Base-by-base conservation (phyloP, 2,888 invertebrate species). In the Drosophila prostipennis region DNA sequence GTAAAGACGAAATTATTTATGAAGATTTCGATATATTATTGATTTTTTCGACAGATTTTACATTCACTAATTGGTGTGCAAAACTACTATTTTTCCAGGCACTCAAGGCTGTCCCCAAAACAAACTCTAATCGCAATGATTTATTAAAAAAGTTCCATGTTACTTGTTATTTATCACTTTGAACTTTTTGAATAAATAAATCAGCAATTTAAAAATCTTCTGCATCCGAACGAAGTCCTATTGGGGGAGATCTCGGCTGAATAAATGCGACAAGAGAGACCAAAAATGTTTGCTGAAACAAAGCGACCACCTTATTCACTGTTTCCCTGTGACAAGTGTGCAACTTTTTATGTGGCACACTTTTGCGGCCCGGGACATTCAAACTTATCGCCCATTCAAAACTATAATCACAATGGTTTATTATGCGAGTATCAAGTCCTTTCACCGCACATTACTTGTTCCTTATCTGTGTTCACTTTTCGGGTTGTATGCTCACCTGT, bases 401-500 rank as follows among this genome's bases (percentile, higher is more conserved):
- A 43, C 64, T 32, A 43, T 37, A 43, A 65, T n/a, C 65, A 64
- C 64, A 52, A 51, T 45, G 19, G 26, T 53, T 45, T 53, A 53
- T 65, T 65, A 67, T 67, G 39, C 67, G 42, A 65, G 23, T 29
- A 36, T 40, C 51, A 59, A 39, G 60, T 45, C 34, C 59, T 29
- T 59, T 59, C 59, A 45, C 36, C 4, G 43, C 59, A 39, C 16
- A 29, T 54, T 29, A 57, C 39, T 57, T 57, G 32, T 32, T 32
- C 53, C 64, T 45, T 65, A 65, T 65, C 64, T 37, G 32, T 29
- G 67, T 48, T 61, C 63, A 59, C 58, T 59, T 63, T 77, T 52
- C 45, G 70, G 55, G 37, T 49, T 59, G 52, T 37, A 79, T 79
- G 76, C 80, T 85, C 79, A 85, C 85, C 85, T 85, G 85, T 84